These are phyloP conservation scores for Siniperca scherzeri DNA, from an alignment of 2,797 vertebrate species.

Conservation along the genomic window DNA sequence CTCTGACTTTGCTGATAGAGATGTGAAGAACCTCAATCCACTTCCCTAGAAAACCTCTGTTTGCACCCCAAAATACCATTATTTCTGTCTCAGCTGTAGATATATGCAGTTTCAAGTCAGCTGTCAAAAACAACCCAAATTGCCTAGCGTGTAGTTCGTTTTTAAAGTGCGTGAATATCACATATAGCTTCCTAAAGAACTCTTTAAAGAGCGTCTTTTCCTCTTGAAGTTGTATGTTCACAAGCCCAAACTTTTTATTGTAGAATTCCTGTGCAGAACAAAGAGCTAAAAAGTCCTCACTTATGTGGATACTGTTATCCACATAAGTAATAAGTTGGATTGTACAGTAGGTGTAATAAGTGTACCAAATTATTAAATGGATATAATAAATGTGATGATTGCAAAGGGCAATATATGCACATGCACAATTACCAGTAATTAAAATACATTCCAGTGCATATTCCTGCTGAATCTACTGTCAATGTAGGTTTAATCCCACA, in stretches of 20 bases:
- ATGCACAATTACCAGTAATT: background rate
- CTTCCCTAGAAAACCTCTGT: conserved; percentile 36
- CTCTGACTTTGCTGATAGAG: conserved; percentile 71
- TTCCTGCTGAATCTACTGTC: background rate
- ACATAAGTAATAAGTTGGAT: background rate
- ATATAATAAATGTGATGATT: background rate
- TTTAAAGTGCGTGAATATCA: conserved; percentile 10
- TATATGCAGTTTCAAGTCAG: conserved; percentile 30
- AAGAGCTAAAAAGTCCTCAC: background rate
- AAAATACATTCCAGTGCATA: background rate
- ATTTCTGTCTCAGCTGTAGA: conserved; percentile 30
- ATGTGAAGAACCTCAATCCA: conserved; percentile 44
- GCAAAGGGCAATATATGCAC: background rate
- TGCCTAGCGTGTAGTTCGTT: background rate
- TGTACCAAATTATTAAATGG: too few species aligned
- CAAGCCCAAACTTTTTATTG: background rate
- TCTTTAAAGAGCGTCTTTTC: conserved; percentile 2
- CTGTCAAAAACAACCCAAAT: conserved; percentile 12
- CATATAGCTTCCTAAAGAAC: conserved; percentile 2
- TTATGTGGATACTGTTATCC: too few species aligned
- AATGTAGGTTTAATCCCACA: background rate
- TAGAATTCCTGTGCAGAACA: background rate
- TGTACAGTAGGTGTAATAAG: background rate
- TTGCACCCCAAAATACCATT: conserved; percentile 23
- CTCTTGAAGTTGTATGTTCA: background rate